phyloP scores from a whole-genome alignment of 2,113 vertebrate species.

The Mola mola region DNA sequence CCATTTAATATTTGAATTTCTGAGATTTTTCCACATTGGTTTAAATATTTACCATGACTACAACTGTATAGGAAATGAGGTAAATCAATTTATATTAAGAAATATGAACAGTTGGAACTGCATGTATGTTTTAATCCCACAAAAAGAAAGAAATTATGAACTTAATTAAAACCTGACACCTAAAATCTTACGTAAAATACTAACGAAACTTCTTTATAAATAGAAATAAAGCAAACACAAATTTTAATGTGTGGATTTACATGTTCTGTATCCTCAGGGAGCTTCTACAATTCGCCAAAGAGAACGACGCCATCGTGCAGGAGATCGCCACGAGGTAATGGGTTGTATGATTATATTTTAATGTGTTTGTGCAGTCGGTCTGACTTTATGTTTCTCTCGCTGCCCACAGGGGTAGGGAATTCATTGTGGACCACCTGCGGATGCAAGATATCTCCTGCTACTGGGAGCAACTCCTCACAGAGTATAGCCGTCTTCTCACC shows the following conservation, averaged over 20 bases:
- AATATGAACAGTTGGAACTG: too few species aligned
- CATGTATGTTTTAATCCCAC: too few species aligned
- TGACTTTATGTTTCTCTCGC: slow-evolving; percentile 23
- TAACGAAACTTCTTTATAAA: neutral
- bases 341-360: neutral
- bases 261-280: slow-evolving; percentile 81
- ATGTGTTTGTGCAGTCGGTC: neutral
- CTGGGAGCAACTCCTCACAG: slow-evolving; percentile 90
- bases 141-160: too few species aligned
- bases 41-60: too few species aligned
- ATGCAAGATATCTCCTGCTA: slow-evolving; percentile 95
- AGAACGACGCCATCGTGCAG: slow-evolving; percentile 89
- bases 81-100: too few species aligned
- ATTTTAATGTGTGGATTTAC: neutral
- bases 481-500: slow-evolving; percentile 86
- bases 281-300: slow-evolving; percentile 90
- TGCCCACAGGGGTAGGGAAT: slow-evolving; percentile 86
- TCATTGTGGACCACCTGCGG: slow-evolving; percentile 88
- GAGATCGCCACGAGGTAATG: slow-evolving; percentile 89
- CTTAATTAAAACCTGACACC: too few species aligned
- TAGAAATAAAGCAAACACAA: neutral
- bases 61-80: too few species aligned
- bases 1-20: too few species aligned
- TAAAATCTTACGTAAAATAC: too few species aligned
- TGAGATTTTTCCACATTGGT: neutral